These are phyloP conservation scores for Heptranchias perlo DNA, from an alignment of 2,113 vertebrate genomes.

Conservation along the genomic window DNA sequence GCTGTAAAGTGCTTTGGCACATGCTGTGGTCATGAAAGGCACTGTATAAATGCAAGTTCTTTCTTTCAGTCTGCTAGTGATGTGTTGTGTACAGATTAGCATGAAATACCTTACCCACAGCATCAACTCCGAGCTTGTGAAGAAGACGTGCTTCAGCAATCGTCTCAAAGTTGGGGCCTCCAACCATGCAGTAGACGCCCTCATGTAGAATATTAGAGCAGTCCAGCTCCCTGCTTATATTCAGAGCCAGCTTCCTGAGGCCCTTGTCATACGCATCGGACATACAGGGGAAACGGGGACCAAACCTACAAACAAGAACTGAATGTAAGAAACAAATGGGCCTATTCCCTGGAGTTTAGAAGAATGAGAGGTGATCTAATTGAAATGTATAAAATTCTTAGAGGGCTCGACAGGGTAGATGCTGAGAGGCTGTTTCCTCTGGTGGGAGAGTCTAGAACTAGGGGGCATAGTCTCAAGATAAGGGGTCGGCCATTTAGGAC, in stretches of 20 bases:
- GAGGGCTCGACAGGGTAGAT: no score
- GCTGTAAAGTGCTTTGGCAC: background rate
- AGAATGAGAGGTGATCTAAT: no score
- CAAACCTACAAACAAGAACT: slow-evolving; percentile 56
- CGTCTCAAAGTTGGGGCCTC: slow-evolving; percentile 68
- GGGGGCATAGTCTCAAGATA: no score
- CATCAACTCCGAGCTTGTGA: slow-evolving; percentile 64
- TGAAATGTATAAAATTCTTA: no score
- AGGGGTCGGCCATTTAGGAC: no score
- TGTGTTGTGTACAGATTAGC: background rate
- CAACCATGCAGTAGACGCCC: slow-evolving; percentile 71
- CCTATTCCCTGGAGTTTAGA: no score
- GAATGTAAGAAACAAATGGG: no score
- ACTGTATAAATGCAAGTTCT: background rate
- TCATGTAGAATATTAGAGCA: slow-evolving; percentile 53
- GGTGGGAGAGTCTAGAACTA: no score
- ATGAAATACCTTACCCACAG: slow-evolving; percentile 59
- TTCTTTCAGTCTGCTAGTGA: background rate
- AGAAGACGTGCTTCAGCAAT: slow-evolving; percentile 64
- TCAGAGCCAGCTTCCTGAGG: slow-evolving; percentile 53
- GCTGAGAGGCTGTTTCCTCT: no score
- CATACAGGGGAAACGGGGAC: slow-evolving; percentile 68
- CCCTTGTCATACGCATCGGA: slow-evolving; percentile 63
- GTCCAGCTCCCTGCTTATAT: slow-evolving; percentile 57
- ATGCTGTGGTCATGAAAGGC: background rate